Percentiles rank a stretch among this genome's conserved stretches.
Evolutionary conservation across 2,113 vertebrate genomes (phyloP).

Genomic region (Proterorhinus semilunaris): DNA sequence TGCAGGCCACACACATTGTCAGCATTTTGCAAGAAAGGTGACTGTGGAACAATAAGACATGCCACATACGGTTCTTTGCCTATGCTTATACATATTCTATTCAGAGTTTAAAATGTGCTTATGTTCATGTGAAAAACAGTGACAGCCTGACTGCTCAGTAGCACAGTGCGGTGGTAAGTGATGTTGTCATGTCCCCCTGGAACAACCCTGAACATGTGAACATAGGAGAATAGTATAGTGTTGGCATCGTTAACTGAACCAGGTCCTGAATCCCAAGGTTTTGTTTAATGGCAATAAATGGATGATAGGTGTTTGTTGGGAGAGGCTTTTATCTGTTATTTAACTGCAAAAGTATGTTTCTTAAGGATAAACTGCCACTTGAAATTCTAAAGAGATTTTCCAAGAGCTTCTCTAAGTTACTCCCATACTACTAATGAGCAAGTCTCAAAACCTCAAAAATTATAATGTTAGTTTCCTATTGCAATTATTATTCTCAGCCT

Average conservation of each 20-base stretch:
- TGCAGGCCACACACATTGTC: not conserved
- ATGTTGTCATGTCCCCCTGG: not conserved
- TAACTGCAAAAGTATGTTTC: too few species aligned
- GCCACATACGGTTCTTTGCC: not conserved
- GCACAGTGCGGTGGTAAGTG: not conserved
- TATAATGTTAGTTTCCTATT: too few species aligned
- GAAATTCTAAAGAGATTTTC: too few species aligned
- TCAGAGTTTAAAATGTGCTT: not conserved
- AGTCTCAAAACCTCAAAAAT: too few species aligned
- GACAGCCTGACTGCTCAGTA: not conserved
- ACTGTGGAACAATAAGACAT: constrained; percentile 6
- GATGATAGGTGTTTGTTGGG: too few species aligned
- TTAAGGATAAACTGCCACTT: too few species aligned
- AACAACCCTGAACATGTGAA: not conserved
- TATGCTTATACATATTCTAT: not conserved
- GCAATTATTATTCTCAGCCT: too few species aligned
- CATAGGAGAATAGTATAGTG: not conserved
- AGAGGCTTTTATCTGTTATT: too few species aligned
- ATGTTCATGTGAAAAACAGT: not conserved
- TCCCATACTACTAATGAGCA: too few species aligned
- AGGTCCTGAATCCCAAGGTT: not conserved
- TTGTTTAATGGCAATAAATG: not conserved
- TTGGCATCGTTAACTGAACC: too few species aligned
- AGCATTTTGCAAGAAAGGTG: not conserved
- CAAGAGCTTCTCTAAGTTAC: too few species aligned